These are phyloP conservation scores for Nibea albiflora DNA, from an alignment of 2,113 vertebrate species.

Conservation along the genomic window DNA sequence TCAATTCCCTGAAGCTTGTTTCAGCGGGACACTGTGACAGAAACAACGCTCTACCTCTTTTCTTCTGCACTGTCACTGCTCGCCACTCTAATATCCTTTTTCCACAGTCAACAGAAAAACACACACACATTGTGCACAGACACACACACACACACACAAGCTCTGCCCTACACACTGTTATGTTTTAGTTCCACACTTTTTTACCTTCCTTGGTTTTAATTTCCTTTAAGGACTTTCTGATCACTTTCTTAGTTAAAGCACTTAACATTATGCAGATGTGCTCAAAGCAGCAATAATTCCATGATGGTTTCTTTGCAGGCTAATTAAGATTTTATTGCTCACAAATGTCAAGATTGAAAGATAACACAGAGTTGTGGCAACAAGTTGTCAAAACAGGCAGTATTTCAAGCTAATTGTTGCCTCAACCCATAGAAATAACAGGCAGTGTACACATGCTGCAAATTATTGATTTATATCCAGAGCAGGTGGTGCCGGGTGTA, in stretches of 20 bases:
- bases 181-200: not conserved
- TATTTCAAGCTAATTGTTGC: constrained; percentile 24
- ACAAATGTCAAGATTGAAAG: constrained; percentile 18
- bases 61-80: constrained; percentile 14
- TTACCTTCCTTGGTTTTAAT: constrained; percentile 13
- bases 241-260: constrained; percentile 6
- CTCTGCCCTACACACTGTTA: not conserved
- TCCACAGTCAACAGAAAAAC: constrained; percentile 11
- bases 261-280: not conserved
- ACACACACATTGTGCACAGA: constrained; percentile 9
- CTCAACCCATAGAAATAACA: not conserved
- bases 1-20: constrained; percentile 21
- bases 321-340: constrained; percentile 28
- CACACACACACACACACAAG: not conserved
- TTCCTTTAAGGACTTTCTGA: constrained; percentile 19
- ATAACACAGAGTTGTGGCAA: not conserved
- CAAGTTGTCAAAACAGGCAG: constrained; percentile 17
- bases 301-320: constrained; percentile 11
- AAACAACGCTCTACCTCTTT: constrained; percentile 4
- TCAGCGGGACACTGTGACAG: constrained; percentile 19
- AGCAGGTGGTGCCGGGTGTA: not conserved
- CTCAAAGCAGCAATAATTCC: constrained; percentile 12
- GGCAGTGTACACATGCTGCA: not conserved
- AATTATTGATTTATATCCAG: constrained; percentile 22
- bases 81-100: constrained; percentile 10